Percentiles rank a stretch among this genome's conserved stretches.
Evolutionary conservation across 2,113 vertebrate genomes (phyloP).

Genomic region (Butorides virescens): DNA sequence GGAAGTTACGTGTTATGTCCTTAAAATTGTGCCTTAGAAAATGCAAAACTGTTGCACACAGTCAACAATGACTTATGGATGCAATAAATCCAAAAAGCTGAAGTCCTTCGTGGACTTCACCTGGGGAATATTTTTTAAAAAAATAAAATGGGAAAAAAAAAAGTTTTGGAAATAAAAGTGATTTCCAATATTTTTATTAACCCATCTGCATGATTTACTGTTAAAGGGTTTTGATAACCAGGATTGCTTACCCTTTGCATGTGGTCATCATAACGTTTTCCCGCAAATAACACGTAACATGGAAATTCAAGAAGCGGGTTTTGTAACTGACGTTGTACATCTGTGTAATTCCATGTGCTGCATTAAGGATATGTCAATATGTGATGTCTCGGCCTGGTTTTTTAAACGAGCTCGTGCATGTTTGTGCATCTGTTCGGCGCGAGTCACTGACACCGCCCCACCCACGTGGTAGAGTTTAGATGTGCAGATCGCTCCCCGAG

Average conservation of each 20-base stretch:
- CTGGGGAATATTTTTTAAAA: conserved; percentile 21
- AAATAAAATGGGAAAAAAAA: background rate
- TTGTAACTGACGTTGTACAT: conserved; percentile 40
- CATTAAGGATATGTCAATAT: conserved; percentile 27
- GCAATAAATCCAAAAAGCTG: conserved; percentile 66
- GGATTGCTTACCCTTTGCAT: conserved; percentile 70
- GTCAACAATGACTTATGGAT: conserved; percentile 61
- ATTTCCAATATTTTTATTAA: conserved; percentile 65
- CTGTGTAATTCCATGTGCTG: background rate
- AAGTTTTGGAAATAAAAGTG: conserved; percentile 55
- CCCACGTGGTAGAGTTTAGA: background rate
- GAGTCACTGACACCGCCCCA: background rate
- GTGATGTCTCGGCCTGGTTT: conserved; percentile 6
- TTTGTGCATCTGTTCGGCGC: background rate
- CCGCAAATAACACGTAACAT: background rate
- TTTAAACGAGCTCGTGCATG: conserved; percentile 2
- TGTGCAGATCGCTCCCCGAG: background rate
- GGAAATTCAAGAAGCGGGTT: conserved; percentile 44
- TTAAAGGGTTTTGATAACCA: conserved; percentile 67
- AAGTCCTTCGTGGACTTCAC: conserved; percentile 37
- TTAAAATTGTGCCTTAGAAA: conserved; percentile 91
- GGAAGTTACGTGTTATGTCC: conserved; percentile 62
- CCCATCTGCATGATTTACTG: conserved; percentile 61
- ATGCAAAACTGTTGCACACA: conserved; percentile 80
- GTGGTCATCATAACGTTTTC: conserved; percentile 50